Base-by-base conservation (phyloP, 2,797 vertebrate species). In the Brachyrhaphis roseni region DNA sequence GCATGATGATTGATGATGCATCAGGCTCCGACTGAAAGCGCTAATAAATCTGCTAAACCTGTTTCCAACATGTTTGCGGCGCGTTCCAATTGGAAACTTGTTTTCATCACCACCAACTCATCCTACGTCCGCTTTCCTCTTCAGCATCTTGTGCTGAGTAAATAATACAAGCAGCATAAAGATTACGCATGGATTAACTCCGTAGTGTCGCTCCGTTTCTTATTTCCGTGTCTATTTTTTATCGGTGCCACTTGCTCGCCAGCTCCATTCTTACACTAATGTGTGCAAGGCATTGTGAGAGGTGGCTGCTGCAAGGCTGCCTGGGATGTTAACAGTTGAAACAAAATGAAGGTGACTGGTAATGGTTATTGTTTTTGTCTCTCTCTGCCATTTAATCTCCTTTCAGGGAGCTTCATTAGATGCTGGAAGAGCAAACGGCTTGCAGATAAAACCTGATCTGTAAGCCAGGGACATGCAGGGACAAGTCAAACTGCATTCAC, bases 351-450 rank as follows among this genome's bases (percentile, higher is more conserved):
- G 93, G 91, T 95, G 94, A 95, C 94, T 93, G 90, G 90, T 88
- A 93, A 93, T 92, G 89, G 92, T 94, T 94, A 94, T 93, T 95
- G 93, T 55, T 94, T 95, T 94, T 88, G 82, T 90, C 86, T 88
- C 90, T 91, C 92, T 92, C 89, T 88, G 88, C 93, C 91, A 93
- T 95, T 95, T 95, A 94, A 95, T 95, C 92, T 95, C 88, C 88
- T 94, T 88, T 92, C 89, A 88, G 91, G 93, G 86, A 94, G 89
- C 92, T 93, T 95, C 93, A 95, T 95, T 94, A 93, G 93, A 89
- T 79, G 57, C 82, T 84, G 88, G 87, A 88, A 93, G 88, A 94
- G 90, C 91, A 90, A 91, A 91, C 86, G 87, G 88, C 88, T 85
- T 84, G 82, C 85, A 91, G 93, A 94, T 94, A 93, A 95, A 93